These are phyloP conservation scores for Erinaceus europaeus DNA, from an alignment of 2,113 vertebrate species.

Conservation along the genomic window DNA sequence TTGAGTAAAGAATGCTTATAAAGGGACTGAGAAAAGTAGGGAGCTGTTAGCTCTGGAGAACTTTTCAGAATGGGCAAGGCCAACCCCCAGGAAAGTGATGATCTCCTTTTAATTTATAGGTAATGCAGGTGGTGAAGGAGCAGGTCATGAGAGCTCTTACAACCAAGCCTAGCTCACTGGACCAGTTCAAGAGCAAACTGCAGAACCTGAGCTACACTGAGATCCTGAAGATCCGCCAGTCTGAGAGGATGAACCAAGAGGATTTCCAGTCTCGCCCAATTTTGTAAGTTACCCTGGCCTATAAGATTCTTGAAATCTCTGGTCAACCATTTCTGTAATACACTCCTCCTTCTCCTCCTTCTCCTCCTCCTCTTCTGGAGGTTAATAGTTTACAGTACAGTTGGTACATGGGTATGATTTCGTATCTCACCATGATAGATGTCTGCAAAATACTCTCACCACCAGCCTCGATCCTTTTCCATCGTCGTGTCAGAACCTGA, in stretches of 20 bases:
- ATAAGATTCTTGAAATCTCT: neutral
- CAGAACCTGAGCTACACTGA: slow-evolving; percentile 99
- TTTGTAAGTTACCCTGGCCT: slow-evolving; percentile 86
- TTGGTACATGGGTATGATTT: no score
- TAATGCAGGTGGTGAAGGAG: slow-evolving; percentile 99
- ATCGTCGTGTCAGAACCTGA: no score
- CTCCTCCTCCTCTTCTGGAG: no score
- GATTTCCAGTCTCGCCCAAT: slow-evolving; percentile 99
- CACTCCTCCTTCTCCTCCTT: no score
- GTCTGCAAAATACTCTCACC: no score
- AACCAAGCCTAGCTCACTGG: slow-evolving; percentile 99
- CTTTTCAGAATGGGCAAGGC: neutral
- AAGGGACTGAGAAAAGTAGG: neutral
- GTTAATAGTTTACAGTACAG: no score
- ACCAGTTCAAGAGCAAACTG: slow-evolving; percentile 99
- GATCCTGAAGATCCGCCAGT: slow-evolving; percentile 99
- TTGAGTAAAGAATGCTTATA: neutral
- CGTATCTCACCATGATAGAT: no score
- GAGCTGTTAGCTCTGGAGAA: neutral
- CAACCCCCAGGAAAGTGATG: neutral
- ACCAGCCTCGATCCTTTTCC: no score
- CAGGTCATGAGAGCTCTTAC: slow-evolving; percentile 98
- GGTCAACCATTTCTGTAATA: fast-evolving
- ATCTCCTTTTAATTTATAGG: slow-evolving; percentile 82
- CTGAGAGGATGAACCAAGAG: slow-evolving; percentile 99